Evolutionary conservation across 2,888 invertebrate species (phyloP).

Genomic region (Brachyptera risi): DNA sequence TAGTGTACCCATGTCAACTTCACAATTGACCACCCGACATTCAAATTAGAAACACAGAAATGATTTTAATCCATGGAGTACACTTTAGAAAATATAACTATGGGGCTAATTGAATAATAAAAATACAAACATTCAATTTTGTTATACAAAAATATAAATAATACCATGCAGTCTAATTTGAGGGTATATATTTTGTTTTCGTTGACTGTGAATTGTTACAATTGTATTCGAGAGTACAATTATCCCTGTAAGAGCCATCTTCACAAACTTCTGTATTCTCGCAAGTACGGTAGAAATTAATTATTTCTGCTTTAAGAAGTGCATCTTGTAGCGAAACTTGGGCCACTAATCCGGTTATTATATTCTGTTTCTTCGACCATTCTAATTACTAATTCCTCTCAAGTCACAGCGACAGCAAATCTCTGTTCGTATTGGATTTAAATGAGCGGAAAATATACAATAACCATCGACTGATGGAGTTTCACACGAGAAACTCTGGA

Average conservation of each 20-base stretch:
- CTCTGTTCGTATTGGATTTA: slow-evolving; percentile 14
- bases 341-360: slow-evolving; percentile 3
- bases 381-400: background rate
- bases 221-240: too few species aligned
- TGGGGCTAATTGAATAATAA: too few species aligned
- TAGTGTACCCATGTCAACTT: slow-evolving; percentile 29
- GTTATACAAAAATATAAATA: too few species aligned
- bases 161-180: too few species aligned
- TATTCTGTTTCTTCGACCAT: background rate
- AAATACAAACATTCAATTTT: too few species aligned
- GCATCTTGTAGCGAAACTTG: slow-evolving; percentile 16
- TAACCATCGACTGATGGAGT: background rate
- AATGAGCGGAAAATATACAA: slow-evolving; percentile 3
- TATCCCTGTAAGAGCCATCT: too few species aligned
- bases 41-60: too few species aligned
- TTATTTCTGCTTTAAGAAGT: slow-evolving; percentile 16
- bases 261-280: slow-evolving; percentile 21
- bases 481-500: slow-evolving; percentile 5
- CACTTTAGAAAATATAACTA: too few species aligned
- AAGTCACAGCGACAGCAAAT: background rate
- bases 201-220: too few species aligned
- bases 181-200: too few species aligned
- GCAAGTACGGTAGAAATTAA: slow-evolving; percentile 6
- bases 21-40: background rate
- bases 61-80: too few species aligned